Evolutionary conservation across 2,888 invertebrate genomes (phyloP), one percentile per base, ranked within the genome.

Genomic region (Clostera curtula): DNA sequence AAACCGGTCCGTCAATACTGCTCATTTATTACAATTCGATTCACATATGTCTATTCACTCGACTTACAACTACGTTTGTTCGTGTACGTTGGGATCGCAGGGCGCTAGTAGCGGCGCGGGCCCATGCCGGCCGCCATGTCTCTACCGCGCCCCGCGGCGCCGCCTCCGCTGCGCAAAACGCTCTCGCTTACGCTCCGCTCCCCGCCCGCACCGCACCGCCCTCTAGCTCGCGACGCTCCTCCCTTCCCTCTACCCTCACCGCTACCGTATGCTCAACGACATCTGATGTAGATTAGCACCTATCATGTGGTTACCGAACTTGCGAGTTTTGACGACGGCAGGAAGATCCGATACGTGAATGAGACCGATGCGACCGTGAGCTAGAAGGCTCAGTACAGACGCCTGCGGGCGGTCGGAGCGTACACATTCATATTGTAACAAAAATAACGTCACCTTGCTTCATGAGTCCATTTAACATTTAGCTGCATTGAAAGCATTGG

Each of bases 101-200:
- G 39, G 30, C 31, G 53, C 67, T 74, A 84, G 74, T 75, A 82
- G 58, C 76, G 77, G 48, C 83, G 79, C 57, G 76, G 65, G 48
- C 68, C 75, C 65, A 70, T 56, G 56, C 69, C 65, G 48, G 49
- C n/a, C n/a, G n/a, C 45, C 40, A 52, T 43, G 43, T 62, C 63
- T 29, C 59, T 43, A 43, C 59, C 71, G 60, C 68, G 68, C 52
- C 58, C 56, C 57, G 65, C 72, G 48, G 75, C 73, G 52, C 76
- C 76, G 65, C 66, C 65, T 30, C 58, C 68, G 61, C 70, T 66
- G 69, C 57, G 44, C 43, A 61, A 12, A 19, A 20, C 20, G 20
- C 19, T 51, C 53, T 51, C 48, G 49, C 30, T 34, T n/a, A 41
- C 36, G 40, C 49, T 39, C 47, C 49, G 36, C 29, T 43, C 35